phyloP scores from a whole-genome alignment of 2,888 invertebrate genomes.

The Drosophila kuntzei region DNA sequence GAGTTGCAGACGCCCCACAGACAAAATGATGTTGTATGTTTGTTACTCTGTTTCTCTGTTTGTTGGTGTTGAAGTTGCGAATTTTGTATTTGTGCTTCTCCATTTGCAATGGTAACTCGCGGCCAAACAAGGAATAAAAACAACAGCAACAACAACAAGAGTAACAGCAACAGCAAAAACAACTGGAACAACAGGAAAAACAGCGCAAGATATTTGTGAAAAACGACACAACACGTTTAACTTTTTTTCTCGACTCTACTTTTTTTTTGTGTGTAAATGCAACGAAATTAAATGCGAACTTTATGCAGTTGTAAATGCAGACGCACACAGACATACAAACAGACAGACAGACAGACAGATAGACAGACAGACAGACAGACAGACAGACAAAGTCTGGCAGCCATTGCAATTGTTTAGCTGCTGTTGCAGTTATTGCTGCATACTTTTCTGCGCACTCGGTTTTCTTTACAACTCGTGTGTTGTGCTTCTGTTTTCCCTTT shows the following conservation, averaged over 20 bases:
- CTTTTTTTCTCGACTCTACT: not conserved
- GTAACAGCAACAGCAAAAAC: constrained; percentile 5
- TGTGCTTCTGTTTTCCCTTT: constrained; percentile 25
- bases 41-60: constrained; percentile 24
- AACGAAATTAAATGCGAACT: constrained; percentile 78
- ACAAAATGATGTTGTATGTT: constrained; percentile 57
- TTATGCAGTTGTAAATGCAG: constrained; percentile 76
- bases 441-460: constrained; percentile 63
- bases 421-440: constrained; percentile 62
- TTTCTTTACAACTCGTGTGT: constrained; percentile 25
- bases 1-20: constrained; percentile 62
- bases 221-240: constrained; percentile 36
- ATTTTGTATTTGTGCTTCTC: constrained; percentile 35
- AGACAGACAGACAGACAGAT: not conserved
- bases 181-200: constrained; percentile 16
- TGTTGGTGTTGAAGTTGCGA: constrained; percentile 35
- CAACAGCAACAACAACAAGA: constrained; percentile 22
- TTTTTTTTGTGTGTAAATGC: constrained; percentile 41
- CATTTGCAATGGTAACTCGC: constrained; percentile 72
- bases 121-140: constrained; percentile 67
- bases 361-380: constrained; percentile 4
- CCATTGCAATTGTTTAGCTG: constrained; percentile 56
- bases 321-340: constrained; percentile 34
- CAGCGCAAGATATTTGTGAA: constrained; percentile 41
- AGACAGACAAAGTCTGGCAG: constrained; percentile 4